Percentiles rank a stretch among this genome's conserved stretches.
Conservation (phyloP, 1,140 invertebrate species). For the Drosophila ficusphila region DNA sequence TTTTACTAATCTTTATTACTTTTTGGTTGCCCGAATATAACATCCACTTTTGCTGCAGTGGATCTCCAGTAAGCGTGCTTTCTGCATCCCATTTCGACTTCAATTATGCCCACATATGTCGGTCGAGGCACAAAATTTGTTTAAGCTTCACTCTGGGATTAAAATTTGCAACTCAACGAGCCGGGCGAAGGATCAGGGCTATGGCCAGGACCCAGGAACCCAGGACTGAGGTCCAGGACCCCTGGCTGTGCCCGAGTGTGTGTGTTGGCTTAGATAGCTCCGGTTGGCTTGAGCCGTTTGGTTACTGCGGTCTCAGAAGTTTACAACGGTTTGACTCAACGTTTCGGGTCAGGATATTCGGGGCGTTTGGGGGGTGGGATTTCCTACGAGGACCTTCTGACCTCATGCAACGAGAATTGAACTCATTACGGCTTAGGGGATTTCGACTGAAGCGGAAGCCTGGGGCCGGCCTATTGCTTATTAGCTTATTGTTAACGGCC, state of each 20-base stretch:
- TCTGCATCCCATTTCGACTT: slow-evolving; percentile 48
- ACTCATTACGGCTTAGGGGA: slow-evolving; percentile 56
- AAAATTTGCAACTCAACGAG: slow-evolving; percentile 64
- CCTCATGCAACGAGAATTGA: slow-evolving; percentile 31
- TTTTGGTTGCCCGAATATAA: no score
- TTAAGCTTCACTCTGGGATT: slow-evolving; percentile 74
- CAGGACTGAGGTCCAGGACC: slow-evolving; percentile 7
- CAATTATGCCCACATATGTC: slow-evolving; percentile 77
- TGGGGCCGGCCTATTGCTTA: slow-evolving; percentile 35
- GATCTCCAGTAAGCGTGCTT: background rate
- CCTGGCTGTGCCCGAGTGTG: slow-evolving; percentile 9
- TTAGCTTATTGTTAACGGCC: slow-evolving; percentile 46
- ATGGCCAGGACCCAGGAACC: slow-evolving; percentile 4
- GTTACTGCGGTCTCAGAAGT: slow-evolving; percentile 58
- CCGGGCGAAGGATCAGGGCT: slow-evolving; percentile 22
- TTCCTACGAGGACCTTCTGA: slow-evolving; percentile 22
- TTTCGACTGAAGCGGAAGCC: slow-evolving; percentile 19
- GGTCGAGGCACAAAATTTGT: slow-evolving; percentile 72
- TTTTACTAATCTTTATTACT: no score
- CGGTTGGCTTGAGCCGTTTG: slow-evolving; percentile 41
- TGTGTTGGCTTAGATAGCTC: slow-evolving; percentile 32
- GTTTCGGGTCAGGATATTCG: slow-evolving; percentile 1
- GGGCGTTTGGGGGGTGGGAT: slow-evolving; percentile 2
- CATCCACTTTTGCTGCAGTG: slow-evolving; percentile 1
- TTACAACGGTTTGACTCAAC: slow-evolving; percentile 45